Percentiles rank a stretch among this genome's conserved stretches.
Conservation (phyloP, 2,888 invertebrate genomes). For the Clusia tigrina region DNA sequence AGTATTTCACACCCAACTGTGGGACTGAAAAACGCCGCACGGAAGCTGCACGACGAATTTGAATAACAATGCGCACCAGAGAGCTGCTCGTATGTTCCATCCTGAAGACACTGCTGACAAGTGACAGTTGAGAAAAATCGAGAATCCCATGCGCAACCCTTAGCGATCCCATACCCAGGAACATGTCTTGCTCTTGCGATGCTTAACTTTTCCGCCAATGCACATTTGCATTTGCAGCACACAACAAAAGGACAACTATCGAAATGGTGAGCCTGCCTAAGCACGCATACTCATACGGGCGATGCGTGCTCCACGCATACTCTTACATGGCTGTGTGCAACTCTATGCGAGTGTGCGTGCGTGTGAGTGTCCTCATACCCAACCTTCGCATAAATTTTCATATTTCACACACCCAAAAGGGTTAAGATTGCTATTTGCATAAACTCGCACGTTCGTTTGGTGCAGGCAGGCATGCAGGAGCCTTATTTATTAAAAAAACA, state of each 20-base stretch:
- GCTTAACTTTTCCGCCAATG: no score
- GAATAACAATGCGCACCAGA: background rate
- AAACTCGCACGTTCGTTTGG: background rate
- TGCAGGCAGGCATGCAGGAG: background rate
- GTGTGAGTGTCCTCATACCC: no score
- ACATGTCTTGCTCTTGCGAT: background rate
- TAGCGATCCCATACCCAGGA: background rate
- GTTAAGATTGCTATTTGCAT: constrained; percentile 15
- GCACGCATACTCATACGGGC: no score
- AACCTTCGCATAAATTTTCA: background rate
- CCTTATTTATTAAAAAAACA: background rate
- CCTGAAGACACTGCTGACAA: background rate
- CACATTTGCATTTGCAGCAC: no score
- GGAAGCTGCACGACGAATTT: background rate
- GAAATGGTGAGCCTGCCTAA: no score
- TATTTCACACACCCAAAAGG: background rate
- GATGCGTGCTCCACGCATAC: no score
- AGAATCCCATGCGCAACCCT: background rate
- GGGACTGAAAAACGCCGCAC: background rate
- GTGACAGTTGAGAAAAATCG: background rate
- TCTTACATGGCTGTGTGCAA: no score
- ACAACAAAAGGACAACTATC: no score
- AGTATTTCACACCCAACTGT: background rate
- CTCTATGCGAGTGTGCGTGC: no score
- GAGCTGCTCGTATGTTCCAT: no score